Base-by-base conservation (phyloP, 2,888 invertebrate genomes). In the Yponomeuta plumbellus region DNA sequence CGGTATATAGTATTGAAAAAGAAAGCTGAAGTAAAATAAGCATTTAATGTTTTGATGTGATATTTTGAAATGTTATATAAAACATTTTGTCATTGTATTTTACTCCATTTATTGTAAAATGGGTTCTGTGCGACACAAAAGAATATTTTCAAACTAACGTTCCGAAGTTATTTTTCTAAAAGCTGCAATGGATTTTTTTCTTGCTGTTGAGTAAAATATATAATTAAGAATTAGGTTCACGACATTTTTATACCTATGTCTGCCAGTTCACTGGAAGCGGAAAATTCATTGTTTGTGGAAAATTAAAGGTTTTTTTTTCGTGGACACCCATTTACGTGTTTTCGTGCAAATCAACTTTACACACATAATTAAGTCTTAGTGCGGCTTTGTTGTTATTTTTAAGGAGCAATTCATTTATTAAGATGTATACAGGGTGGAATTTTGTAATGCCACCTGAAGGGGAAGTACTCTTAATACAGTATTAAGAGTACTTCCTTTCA, bases 1-100 rank as follows among this genome's bases (percentile, higher is more conserved):
- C 74, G 70, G 65, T 76, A 74, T 73, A 71, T 73, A 75, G 73
- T 78, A 77, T 76, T 76, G 69, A 67, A 67, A 52, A 52, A 52
- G 17, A 52, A 52, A 52, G 44, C 44, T 52, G 13, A 52, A 52
- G 17, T 61, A 71, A 67, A 70, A 70, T 70, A 70, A 70, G 71
- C 70, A 70, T 67, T 59, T 59, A 66, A 59, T 62, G 63, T 63
- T 59, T 68, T 67, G 66, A 62, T 57, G 67, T 67, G 64, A 63
- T 66, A 67, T 71, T 69, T 64, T 68, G 63, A 66, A 68, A 67
- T 10, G n/a, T 68, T 66, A 69, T 69, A 65, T 68, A 63, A 66
- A 68, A 68, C 17, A 26, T 68, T 66, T 67, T 65, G 67, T 67
- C 62, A 68, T 66, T 69, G 57, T 39, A 67, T 39, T 52, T 13